Evolutionary conservation across 2,113 vertebrate species (phyloP), one percentile per base, ranked within the genome.

Genomic region (Tapirus terrestris): DNA sequence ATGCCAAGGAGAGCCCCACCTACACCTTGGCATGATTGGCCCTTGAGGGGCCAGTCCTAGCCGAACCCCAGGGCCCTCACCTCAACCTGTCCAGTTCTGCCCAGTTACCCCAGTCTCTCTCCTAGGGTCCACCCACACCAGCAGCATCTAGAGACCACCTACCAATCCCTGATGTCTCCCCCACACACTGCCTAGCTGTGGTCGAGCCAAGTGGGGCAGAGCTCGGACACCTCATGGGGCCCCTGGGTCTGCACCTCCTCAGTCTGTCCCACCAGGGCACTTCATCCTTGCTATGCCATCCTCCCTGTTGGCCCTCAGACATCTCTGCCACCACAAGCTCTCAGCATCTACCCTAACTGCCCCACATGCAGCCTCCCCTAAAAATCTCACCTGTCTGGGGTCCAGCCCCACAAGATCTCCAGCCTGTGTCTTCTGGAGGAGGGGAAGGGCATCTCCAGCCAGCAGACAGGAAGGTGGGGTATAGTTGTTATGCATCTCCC

Each of bases 1-100:
- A 2, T 13, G 14, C 51, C 51, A 39, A 0, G 21, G 20, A n/a
- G 36, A 48, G 3, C 39, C 29, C 3, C 39, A 3, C n/a, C 25
- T 8, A 4, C 8, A 0, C 39, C 67, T 25, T 70, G 21, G 3
- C 10, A 6, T 7, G 17, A 13, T 3, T 0, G 1, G 3, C n/a
- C 48, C 23, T 31, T 3, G n/a, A 53, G 17, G 70, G 48, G 48
- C 3, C 7, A 3, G 14, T 36, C 77, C 56, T 8, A 9, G 1
- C 29, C 25, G 56, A 33, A 25, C 39, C 56, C 21, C 48, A 70
- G 72, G 21, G 72, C 48, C 43, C 27, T 43, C 25, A 20, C n/a
- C 17, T 53, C 23, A 72, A 21, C n/a, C 27, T 12, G 6, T 89
- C 58, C 43, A 21, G 73, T 67, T n/a, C 43, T 67, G 4, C 48